phyloP scores from a whole-genome alignment of 2,797 vertebrate species.

The Rhinichthys osculus region DNA sequence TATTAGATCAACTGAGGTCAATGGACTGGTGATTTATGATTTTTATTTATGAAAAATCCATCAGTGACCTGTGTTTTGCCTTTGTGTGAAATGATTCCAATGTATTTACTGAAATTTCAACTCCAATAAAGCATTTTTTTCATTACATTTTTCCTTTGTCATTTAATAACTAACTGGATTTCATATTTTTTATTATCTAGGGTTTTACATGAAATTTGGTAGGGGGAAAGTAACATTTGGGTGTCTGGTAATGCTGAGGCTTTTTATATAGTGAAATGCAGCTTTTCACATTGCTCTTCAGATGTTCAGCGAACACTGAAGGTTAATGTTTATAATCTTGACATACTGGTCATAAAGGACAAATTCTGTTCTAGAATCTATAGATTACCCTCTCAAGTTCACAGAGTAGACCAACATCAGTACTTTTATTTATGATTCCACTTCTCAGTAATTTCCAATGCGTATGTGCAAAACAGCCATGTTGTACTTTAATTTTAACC shows the following conservation, averaged over 20 bases:
- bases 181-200: too few species aligned
- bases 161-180: neutral
- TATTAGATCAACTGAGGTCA: conserved; percentile 70
- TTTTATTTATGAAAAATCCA: neutral
- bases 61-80: neutral
- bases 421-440: too few species aligned
- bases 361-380: too few species aligned
- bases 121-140: neutral
- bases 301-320: too few species aligned
- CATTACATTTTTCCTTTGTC: neutral
- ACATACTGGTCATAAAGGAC: too few species aligned
- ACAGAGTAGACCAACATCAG: too few species aligned
- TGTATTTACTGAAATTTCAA: neutral
- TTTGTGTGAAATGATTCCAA: neutral
- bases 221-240: neutral
- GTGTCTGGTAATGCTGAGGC: neutral
- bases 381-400: too few species aligned
- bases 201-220: neutral
- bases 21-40: neutral
- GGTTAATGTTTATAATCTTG: neutral
- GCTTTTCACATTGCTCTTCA: too few species aligned
- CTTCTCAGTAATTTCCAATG: too few species aligned
- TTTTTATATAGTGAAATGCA: neutral
- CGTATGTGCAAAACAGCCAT: too few species aligned
- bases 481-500: neutral